These are phyloP conservation scores for Psettodes erumei DNA, from an alignment of 2,113 vertebrate genomes.

Conservation along the genomic window DNA sequence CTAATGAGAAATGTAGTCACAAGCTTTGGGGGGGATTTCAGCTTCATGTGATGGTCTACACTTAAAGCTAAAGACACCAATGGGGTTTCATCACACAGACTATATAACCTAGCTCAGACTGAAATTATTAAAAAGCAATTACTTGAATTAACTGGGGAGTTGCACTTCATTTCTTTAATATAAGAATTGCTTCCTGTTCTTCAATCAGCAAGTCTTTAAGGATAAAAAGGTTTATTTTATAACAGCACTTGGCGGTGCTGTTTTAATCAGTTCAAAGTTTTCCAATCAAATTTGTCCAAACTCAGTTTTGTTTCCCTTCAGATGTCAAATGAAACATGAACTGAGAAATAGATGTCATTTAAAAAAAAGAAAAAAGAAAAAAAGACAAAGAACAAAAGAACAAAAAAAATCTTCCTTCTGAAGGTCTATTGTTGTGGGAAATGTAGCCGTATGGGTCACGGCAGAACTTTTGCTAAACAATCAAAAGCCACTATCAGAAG, in stretches of 20 bases:
- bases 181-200: background rate
- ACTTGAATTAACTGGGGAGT: background rate
- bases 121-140: conserved; percentile 2
- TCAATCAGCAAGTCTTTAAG: background rate
- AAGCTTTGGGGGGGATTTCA: conserved; percentile 1
- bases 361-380: too few species aligned
- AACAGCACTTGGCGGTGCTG: background rate
- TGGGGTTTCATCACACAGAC: background rate
- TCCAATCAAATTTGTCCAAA: conserved; percentile 14
- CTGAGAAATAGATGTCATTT: background rate
- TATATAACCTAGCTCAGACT: too few species aligned
- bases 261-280: conserved; percentile 8
- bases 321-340: background rate
- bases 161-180: background rate
- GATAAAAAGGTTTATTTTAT: conserved; percentile 6
- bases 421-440: background rate
- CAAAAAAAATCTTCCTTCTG: background rate
- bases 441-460: background rate
- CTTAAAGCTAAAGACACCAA: conserved; percentile 12
- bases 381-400: background rate
- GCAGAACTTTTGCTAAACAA: background rate
- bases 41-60: background rate
- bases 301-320: background rate
- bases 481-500: background rate
- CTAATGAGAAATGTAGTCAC: conserved; percentile 57